Base-by-base conservation (phyloP, 2,797 vertebrate genomes). In the Siniperca scherzeri region DNA sequence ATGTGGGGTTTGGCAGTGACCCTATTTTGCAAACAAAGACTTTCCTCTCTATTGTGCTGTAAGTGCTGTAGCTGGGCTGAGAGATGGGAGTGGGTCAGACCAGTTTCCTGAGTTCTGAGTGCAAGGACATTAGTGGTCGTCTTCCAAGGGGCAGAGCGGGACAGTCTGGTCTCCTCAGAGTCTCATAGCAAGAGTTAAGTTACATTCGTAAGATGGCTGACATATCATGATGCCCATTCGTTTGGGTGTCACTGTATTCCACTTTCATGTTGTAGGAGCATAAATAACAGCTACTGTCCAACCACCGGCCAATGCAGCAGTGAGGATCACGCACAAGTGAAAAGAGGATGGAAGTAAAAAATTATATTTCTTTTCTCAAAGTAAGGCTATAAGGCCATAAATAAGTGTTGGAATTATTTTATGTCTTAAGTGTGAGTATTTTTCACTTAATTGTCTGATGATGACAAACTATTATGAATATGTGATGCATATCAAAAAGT, bases 161-260 rank as follows among this genome's bases (percentile, higher is more conserved):
- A 70, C 70, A 53, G 71, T 71, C 27, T 71, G 56, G 60, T 78
- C 76, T 78, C 56, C 75, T 75, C 61, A 27, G 56, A 59, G 44
- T 76, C 65, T 48, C 77, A 42, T 50, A 53, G 61, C 80, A 27
- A 42, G 81, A 53, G 42, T 88, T 79, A 5, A 68, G 70, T 93
- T 90, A 83, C 90, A 91, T 88, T 79, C 53, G 38, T 74, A 82
- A 83, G 73, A 92, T 87, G 77, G 65, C 81, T 81, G 73, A 87
- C 84, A 84, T 90, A 64, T 81, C 69, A n/a, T 59, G 82, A 69
- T 83, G 65, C 42, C 70, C 80, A 64, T 87, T 88, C 67, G 57
- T 87, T 86, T 77, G 65, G 61, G 62, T 88, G 83, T 87, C 84
- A 42, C 85, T 80, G 73, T 82, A 82, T 91, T 86, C 89, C 82